phyloP scores from a whole-genome alignment of 2,888 invertebrate species.

The Polymixis flavicincta region DNA sequence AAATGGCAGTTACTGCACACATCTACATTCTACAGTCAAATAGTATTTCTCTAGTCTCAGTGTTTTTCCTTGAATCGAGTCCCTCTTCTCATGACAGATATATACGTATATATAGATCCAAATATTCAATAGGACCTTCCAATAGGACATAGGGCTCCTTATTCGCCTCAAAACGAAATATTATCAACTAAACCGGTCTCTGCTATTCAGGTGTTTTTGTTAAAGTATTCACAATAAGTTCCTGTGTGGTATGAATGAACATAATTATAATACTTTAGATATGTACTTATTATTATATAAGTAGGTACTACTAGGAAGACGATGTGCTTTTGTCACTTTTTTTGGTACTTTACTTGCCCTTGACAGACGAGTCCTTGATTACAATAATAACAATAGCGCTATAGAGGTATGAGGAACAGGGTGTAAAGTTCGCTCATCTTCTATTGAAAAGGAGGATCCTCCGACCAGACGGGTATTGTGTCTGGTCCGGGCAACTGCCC shows the following conservation, averaged over 20 bases:
- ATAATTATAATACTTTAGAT: no score
- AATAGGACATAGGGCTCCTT: neutral
- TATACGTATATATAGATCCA: neutral
- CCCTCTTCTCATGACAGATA: neutral
- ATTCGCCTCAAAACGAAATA: slow-evolving; percentile 7
- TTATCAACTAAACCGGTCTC: slow-evolving; percentile 10
- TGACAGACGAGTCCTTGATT: neutral
- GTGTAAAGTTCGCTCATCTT: no score
- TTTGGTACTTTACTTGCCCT: neutral
- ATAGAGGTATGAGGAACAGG: no score
- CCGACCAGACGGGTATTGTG: no score
- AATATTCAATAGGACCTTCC: neutral
- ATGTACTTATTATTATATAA: no score
- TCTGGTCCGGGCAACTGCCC: no score
- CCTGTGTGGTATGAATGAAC: neutral
- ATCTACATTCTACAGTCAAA: neutral
- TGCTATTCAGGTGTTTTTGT: slow-evolving; percentile 2
- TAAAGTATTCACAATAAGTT: slow-evolving; percentile 10
- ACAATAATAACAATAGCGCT: no score
- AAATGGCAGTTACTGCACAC: neutral
- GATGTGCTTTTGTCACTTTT: neutral
- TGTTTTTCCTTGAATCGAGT: neutral
- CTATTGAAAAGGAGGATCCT: no score
- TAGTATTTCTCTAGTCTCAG: neutral
- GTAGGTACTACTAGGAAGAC: neutral